Conservation (phyloP, 37 sponge, comb jelly and placozoan genomes). For the Cladorhizidae sp. region DNA sequence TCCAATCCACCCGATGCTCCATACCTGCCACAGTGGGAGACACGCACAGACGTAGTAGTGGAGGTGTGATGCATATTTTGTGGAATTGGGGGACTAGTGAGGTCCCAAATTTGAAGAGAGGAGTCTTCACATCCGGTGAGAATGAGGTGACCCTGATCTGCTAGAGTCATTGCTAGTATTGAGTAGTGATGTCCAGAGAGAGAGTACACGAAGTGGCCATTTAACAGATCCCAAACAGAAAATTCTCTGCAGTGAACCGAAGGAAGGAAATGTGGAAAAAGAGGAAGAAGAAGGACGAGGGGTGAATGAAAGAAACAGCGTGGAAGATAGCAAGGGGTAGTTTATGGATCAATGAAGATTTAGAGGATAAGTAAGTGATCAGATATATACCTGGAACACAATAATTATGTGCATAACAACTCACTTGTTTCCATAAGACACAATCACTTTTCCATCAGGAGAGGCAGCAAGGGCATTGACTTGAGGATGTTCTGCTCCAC, state of each 20-base stretch:
- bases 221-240: conserved; percentile 40
- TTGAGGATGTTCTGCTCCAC: background rate
- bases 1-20: conserved; percentile 38
- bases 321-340: too few relatives aligned
- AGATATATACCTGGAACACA: background rate
- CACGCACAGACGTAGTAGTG: conserved; percentile 15
- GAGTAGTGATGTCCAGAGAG: conserved; percentile 13
- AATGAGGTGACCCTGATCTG: conserved; percentile 43
- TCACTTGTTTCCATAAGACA: background rate
- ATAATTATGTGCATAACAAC: background rate
- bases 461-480: conserved; percentile 18
- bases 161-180: background rate
- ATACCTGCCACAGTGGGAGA: conserved; percentile 46
- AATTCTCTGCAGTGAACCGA: conserved; percentile 37
- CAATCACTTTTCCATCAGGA: conserved; percentile 13
- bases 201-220: conserved; percentile 17
- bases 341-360: too few relatives aligned
- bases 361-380: background rate
- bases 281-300: background rate
- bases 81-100: conserved; percentile 19
- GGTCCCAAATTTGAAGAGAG: conserved; percentile 63
- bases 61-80: conserved; percentile 13
- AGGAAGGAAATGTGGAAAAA: background rate
- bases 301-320: background rate
- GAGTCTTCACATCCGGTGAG: conserved; percentile 40